Percentiles rank a stretch among this genome's conserved stretches.
phyloP scores from a whole-genome alignment of 2,113 vertebrate genomes.

The Clarias batrachus region DNA sequence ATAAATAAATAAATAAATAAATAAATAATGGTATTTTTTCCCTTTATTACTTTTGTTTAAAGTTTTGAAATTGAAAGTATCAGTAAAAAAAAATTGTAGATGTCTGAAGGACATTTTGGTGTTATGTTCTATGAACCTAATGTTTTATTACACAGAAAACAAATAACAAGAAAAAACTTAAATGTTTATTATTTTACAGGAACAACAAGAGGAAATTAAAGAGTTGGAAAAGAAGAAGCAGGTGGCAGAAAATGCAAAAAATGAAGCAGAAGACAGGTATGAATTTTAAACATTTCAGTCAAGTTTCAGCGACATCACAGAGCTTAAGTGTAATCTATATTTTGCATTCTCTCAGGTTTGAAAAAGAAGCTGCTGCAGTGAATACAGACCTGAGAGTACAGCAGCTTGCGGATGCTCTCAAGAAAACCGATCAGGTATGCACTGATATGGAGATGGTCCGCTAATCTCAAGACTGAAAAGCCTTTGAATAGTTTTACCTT shows the following conservation, averaged over 20 bases:
- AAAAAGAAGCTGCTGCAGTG: conserved; percentile 60
- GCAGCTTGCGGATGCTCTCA: conserved; percentile 62
- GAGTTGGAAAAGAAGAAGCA: conserved; percentile 60
- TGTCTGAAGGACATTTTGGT: not conserved
- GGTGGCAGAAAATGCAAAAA: conserved; percentile 57
- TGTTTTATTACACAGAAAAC: not conserved
- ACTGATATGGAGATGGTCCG: conserved; percentile 64
- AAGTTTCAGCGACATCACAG: not conserved
- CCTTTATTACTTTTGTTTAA: not conserved
- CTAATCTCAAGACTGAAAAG: conserved; percentile 34
- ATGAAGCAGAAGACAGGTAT: conserved; percentile 65
- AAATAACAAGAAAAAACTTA: not conserved
- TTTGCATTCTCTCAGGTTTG: conserved; percentile 61
- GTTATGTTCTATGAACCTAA: not conserved
- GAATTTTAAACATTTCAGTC: not conserved
- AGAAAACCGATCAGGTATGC: conserved; percentile 48
- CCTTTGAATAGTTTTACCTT: not conserved
- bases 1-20: not conserved
- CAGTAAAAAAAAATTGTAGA: not conserved
- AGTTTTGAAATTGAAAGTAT: not conserved
- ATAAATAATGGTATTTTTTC: not conserved
- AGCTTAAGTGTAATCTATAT: not conserved
- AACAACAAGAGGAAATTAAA: conserved; percentile 66
- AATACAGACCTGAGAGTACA: conserved; percentile 64
- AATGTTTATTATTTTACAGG: conserved; percentile 52